Base-by-base conservation (phyloP, 2,113 vertebrate genomes). In the Crotalus viridis region DNA sequence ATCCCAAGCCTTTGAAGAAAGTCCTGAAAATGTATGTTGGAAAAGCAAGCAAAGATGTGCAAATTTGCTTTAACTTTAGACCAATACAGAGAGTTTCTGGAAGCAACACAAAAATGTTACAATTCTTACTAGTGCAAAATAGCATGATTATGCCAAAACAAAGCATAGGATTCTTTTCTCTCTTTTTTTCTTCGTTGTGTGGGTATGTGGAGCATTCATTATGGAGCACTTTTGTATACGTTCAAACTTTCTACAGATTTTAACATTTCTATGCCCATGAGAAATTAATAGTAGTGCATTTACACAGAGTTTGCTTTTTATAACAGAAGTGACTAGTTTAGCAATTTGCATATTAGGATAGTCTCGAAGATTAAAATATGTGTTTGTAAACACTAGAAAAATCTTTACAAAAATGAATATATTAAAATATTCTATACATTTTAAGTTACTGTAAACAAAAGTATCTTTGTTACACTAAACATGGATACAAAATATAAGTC, bases 371-470 rank as follows among this genome's bases (percentile, higher is more conserved):
- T 97, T 97, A 96, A 91, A 95, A 89, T 94, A 97, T 97, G 97
- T 97, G 95, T 98, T 93, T 97, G 98, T 97, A 98, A 98, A 98
- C 95, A 96, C 97, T 98, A 98, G 96, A 98, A 98, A 97, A 97
- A 96, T 97, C 95, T 97, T 98, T 98, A 98, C 97, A 98, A 98
- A 98, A 96, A 95, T 43, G 96, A 96, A 98, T 98, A 98, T 98
- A 98, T 98, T 98, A 98, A 98, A 98, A 98, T 98, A 98, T 96
- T 97, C 97, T 98, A 96, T 98, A 97, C 96, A 97, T 93, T 98
- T 98, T 97, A 98, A 98, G 97, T 98, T 98, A 98, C 93, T 95
- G 96, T 97, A 96, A 97, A 94, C 96, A 96, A 96, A 97, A 96
- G 69, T 88, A 92, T 95, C 93, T 89, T 88, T 92, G 96, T 95